Evolutionary conservation across 64 coral and sea anemone genomes (phyloP), one percentile per base, ranked within the genome.

Genomic region (Hydrozoanthus tunicans): DNA sequence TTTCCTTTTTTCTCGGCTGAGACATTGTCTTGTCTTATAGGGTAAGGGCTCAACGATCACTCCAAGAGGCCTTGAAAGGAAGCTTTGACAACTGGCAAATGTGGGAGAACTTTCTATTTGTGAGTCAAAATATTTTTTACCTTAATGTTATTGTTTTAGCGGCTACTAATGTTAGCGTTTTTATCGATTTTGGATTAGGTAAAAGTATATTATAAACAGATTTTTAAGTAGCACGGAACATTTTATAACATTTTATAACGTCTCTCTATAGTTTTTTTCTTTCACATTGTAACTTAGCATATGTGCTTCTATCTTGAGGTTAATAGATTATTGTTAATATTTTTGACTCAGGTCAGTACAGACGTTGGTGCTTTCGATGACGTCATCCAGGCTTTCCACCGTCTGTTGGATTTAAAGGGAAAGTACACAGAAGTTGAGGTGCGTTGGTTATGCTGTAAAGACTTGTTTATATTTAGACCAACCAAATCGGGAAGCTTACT

Each of bases 51-150:
- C 92, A 95, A 15, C 26, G 77, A 24, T 53, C 94, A 23, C 83
- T 99, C 3, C 84, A 96, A 55, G 97, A 99, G 67, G 89, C 92
- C 1, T 55, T 99, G 51, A 95, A 90, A 92, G 77, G 63, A 23
- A 96, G 66, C 70, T 99, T 90, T 51, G 90, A 95, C 20, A 94
- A 89, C 77, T 99, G 97, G 97, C 97, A 95, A 10, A 86, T 99
- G 69, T 99, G 97, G 97, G 97, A 95, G 17, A 99, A 99, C 85
- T 99, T 90, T 59, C 79, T 98, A 55, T 61, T 98, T 82, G 96
- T 98, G 64, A 92, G 79, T 90, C 2, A 43, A 43, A 43, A 32
- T 3, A 12, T 9, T 24, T 23, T 1, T 13, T 15, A 10, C 51
- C 4, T 43, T 43, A 43, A 43, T 1, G 32, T 43, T 43, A 43